Conservation (phyloP, 2,888 invertebrate genomes). For the Chironomus tentans region DNA sequence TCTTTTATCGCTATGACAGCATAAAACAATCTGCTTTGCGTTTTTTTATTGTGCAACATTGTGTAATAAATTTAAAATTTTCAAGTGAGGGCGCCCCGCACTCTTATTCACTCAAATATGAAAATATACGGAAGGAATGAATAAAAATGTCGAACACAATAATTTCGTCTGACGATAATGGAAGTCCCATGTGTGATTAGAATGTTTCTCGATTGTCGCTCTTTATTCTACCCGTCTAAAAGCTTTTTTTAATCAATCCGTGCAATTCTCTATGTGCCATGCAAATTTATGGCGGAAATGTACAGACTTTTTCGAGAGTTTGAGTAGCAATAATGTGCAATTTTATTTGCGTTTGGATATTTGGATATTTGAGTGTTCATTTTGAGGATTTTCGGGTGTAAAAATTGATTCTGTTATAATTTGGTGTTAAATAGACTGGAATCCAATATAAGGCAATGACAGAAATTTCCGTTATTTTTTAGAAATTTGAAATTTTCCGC, state of each 20-base stretch:
- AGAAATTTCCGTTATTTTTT: no score
- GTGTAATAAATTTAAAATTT: neutral
- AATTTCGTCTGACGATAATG: neutral
- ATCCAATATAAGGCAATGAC: no score
- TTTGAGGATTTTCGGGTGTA: neutral
- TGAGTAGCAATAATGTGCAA: neutral
- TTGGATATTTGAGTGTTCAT: neutral
- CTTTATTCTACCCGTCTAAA: neutral
- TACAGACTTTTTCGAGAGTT: neutral
- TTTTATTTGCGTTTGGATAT: no score
- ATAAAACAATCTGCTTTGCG: neutral
- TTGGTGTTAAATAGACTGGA: no score
- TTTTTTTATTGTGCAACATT: neutral
- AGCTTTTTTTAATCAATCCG: neutral
- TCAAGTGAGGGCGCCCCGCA: no score
- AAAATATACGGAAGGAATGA: neutral
- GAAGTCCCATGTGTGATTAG: neutral
- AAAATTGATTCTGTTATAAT: no score
- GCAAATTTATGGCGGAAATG: no score
- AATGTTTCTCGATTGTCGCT: neutral
- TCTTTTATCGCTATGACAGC: neutral
- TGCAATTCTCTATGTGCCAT: neutral
- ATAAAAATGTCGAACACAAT: neutral
- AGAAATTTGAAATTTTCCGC: no score
- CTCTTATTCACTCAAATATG: neutral